Evolutionary conservation across 2,113 vertebrate genomes (phyloP).

Genomic region (Gulo gulo): DNA sequence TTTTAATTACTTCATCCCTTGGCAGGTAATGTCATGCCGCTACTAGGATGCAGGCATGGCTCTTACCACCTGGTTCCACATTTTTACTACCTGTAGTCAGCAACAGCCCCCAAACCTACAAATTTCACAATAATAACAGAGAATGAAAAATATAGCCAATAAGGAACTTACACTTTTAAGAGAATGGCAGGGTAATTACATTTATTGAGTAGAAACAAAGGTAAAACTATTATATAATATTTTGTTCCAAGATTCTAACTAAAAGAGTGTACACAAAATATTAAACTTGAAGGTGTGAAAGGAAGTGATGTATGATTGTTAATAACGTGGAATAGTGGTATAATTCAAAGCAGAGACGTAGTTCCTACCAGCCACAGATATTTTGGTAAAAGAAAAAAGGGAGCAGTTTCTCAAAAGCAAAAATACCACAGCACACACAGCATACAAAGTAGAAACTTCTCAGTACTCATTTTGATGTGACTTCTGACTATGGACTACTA

Average conservation of each 20-base stretch:
- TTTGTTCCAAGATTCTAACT: constrained; percentile 11
- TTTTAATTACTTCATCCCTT: neutral
- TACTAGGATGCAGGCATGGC: neutral
- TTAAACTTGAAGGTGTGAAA: neutral
- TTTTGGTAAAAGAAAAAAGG: neutral
- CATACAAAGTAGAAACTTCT: neutral
- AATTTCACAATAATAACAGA: neutral
- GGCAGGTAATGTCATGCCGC: neutral
- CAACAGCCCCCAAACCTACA: neutral
- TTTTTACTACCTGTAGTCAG: neutral
- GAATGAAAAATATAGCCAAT: constrained; percentile 34
- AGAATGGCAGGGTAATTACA: constrained; percentile 14
- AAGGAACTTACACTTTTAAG: neutral
- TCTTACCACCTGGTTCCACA: neutral
- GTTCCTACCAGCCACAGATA: neutral
- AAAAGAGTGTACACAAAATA: neutral
- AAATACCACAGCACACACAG: neutral
- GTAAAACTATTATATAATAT: neutral
- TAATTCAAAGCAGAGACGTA: constrained; percentile 6
- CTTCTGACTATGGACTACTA: constrained; percentile 51
- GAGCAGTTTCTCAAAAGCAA: neutral
- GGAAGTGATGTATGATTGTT: neutral
- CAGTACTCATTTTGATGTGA: neutral
- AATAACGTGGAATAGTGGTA: neutral
- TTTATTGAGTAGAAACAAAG: constrained; percentile 20